A percentile compares a stretch with the other conserved stretches of the same genome.
Evolutionary conservation across 2,888 invertebrate species (phyloP).

Genomic region (Ashinkailepas kermadecensis): DNA sequence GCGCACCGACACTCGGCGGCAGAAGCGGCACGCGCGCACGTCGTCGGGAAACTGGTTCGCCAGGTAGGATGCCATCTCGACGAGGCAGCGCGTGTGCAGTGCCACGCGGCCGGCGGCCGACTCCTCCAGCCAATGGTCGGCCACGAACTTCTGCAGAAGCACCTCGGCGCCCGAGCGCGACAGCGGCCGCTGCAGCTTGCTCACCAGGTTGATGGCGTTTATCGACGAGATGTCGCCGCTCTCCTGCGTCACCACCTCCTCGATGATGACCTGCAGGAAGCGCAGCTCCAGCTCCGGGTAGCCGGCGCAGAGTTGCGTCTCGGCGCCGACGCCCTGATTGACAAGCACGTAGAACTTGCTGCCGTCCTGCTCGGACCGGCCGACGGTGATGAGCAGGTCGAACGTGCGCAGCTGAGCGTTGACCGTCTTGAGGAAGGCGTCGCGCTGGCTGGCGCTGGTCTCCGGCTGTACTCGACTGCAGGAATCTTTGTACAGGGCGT

Average conservation of each 20-base stretch:
- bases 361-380: background rate
- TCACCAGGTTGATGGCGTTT: background rate
- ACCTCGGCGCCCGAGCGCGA: background rate
- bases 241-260: background rate
- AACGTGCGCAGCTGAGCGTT: background rate
- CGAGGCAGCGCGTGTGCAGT: background rate
- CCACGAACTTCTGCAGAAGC: background rate
- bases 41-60: background rate
- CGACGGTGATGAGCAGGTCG: background rate
- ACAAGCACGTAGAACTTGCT: background rate
- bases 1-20: background rate
- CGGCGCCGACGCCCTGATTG: background rate
- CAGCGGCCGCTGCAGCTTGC: background rate
- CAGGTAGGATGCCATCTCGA: background rate
- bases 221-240: background rate
- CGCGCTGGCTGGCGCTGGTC: background rate
- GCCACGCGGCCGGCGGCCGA: background rate
- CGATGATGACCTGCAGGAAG: background rate
- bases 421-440: background rate
- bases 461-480: no score
- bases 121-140: background rate
- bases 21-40: background rate
- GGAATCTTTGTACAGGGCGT: no score
- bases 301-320: background rate
- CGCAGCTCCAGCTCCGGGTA: background rate